Conservation (phyloP, 2,113 vertebrate species). For the Piliocolobus tephrosceles region DNA sequence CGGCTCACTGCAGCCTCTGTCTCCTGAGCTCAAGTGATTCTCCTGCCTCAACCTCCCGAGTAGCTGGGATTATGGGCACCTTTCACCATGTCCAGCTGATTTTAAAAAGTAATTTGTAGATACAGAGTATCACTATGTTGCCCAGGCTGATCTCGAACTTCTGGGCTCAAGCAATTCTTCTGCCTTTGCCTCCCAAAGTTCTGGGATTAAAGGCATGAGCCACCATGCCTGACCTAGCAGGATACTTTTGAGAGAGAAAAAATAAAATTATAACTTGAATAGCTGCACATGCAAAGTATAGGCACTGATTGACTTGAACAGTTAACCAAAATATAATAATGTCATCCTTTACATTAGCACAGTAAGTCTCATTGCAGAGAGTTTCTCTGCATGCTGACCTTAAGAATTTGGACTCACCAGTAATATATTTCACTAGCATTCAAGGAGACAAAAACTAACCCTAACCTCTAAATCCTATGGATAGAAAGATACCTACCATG, state of each 20-base stretch:
- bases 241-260: neutral
- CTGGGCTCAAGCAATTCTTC: too few species aligned
- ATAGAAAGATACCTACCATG: neutral
- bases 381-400: neutral
- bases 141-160: too few species aligned
- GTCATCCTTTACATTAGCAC: neutral
- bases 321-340: neutral
- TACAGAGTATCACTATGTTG: too few species aligned
- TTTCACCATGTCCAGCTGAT: too few species aligned
- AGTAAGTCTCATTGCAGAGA: neutral
- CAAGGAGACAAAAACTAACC: neutral
- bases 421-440: neutral
- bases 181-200: too few species aligned
- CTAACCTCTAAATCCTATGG: neutral
- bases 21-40: too few species aligned
- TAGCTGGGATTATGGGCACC: too few species aligned
- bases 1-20: too few species aligned
- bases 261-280: neutral
- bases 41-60: rapidly evolving
- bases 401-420: neutral
- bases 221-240: too few species aligned
- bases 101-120: too few species aligned
- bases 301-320: neutral
- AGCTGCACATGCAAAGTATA: neutral
- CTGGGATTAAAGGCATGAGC: too few species aligned